Conservation (phyloP, 2,888 invertebrate species). For the Chironomus tentans region DNA sequence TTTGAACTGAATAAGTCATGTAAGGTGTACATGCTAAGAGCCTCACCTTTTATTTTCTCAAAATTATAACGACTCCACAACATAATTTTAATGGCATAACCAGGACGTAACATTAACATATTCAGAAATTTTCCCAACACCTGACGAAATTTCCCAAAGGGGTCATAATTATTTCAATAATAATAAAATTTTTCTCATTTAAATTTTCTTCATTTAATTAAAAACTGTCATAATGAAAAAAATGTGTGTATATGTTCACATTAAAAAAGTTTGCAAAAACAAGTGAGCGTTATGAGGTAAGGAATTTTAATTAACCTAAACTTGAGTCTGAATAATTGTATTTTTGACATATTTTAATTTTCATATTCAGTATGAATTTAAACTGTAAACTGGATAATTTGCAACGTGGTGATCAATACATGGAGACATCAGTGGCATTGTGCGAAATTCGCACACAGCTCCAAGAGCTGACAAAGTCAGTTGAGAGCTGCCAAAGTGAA, state of each 20-base stretch:
- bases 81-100: too few relatives aligned
- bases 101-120: too few relatives aligned
- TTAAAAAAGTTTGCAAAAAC: conserved; percentile 78
- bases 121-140: too few relatives aligned
- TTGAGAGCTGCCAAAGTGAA: conserved; percentile 90
- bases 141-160: too few relatives aligned
- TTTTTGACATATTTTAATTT: background rate
- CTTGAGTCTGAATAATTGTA: background rate
- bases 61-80: too few relatives aligned
- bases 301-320: background rate
- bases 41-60: background rate
- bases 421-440: conserved; percentile 87
- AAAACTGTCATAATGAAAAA: conserved; percentile 3
- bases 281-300: conserved; percentile 81
- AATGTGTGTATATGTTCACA: background rate
- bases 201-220: background rate
- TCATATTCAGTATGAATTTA: conserved; percentile 69
- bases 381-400: conserved; percentile 89
- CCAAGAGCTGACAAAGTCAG: conserved; percentile 87
- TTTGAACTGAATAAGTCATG: too few relatives aligned
- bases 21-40: background rate
- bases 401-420: conserved; percentile 80
- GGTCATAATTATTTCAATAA: background rate
- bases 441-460: conserved; percentile 88
- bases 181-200: background rate